Conservation (phyloP, 2,888 invertebrate species). For the Drosophila sordidula region DNA sequence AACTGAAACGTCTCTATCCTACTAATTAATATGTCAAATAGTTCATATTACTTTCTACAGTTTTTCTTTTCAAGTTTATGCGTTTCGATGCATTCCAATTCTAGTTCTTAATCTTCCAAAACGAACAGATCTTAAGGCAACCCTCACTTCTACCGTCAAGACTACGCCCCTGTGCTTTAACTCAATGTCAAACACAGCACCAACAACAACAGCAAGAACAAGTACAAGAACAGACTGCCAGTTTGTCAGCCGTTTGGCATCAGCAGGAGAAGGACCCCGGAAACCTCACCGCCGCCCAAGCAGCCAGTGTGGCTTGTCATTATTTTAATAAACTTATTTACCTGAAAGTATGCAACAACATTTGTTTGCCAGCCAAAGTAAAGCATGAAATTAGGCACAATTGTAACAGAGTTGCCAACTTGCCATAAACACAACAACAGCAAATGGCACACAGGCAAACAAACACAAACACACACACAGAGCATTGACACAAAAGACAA, state of each 20-base stretch:
- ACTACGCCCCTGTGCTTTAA: conserved; percentile 31
- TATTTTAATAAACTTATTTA: conserved; percentile 81
- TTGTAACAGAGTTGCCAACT: conserved; percentile 80
- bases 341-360: conserved; percentile 79
- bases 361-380: conserved; percentile 76
- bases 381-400: conserved; percentile 77
- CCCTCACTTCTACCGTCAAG: neutral
- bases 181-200: conserved; percentile 39
- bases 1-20: too few relatives aligned
- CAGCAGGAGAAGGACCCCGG: neutral
- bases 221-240: conserved; percentile 32
- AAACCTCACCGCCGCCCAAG: conserved; percentile 13
- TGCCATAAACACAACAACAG: conserved; percentile 70
- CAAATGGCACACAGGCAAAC: conserved; percentile 15
- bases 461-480: conserved; percentile 26
- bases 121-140: neutral
- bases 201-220: conserved; percentile 8
- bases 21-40: too few relatives aligned
- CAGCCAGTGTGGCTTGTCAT: conserved; percentile 65
- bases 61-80: too few relatives aligned
- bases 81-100: too few relatives aligned
- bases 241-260: conserved; percentile 36
- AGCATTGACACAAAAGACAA: conserved; percentile 68
- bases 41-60: too few relatives aligned
- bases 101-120: too few relatives aligned